phyloP scores from a whole-genome alignment of 2,797 vertebrate species.

The Poeciliopsis infans region DNA sequence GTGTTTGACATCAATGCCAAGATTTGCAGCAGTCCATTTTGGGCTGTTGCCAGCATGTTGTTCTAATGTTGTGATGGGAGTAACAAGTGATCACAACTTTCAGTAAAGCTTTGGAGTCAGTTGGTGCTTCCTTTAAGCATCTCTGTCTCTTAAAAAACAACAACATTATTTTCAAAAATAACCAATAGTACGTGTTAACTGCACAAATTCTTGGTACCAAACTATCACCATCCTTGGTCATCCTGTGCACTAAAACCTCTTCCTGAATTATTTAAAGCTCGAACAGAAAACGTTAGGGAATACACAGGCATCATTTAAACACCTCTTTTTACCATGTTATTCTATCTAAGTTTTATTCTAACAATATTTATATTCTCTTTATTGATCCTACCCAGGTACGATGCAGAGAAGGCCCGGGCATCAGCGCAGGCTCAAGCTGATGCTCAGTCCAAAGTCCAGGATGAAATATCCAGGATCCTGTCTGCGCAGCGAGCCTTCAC shows the following conservation, averaged over 20 bases:
- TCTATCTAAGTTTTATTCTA: not conserved
- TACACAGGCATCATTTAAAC: not conserved
- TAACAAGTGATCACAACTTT: not conserved
- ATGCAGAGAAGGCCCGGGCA: slow-evolving; percentile 68
- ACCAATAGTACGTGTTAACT: not conserved
- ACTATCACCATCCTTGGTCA: not conserved
- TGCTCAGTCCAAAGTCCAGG: slow-evolving; percentile 66
- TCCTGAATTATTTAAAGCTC: not conserved
- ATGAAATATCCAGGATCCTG: slow-evolving; percentile 85
- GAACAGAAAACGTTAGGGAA: not conserved
- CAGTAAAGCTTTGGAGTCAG: slow-evolving; percentile 5
- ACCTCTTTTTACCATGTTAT: not conserved
- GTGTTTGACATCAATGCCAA: not conserved
- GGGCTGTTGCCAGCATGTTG: not conserved
- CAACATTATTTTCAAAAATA: not conserved
- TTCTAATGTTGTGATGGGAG: not conserved
- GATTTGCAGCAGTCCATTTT: not conserved
- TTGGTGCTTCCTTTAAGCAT: not conserved
- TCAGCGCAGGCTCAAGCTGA: slow-evolving; percentile 58
- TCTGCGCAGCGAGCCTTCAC: slow-evolving; percentile 79
- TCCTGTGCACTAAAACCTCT: not conserved
- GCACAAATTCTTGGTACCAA: not conserved
- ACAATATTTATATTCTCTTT: not conserved
- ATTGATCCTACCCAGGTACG: slow-evolving; percentile 61
- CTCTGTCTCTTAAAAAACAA: not conserved